These are phyloP conservation scores for Neopipo cinnamomea DNA, from an alignment of 2,113 vertebrate genomes.

Conservation along the genomic window DNA sequence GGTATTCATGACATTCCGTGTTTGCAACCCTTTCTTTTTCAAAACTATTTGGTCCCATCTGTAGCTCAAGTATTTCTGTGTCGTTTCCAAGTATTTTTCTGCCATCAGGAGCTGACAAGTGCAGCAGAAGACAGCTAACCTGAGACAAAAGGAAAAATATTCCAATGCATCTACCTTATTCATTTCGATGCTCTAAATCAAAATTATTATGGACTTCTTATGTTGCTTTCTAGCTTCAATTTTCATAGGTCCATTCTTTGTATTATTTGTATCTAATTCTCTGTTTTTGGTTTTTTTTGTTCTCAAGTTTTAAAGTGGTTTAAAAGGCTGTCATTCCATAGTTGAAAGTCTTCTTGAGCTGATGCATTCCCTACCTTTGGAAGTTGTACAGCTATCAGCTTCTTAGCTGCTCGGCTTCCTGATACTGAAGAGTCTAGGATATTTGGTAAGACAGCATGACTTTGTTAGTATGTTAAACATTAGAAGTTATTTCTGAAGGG, in stretches of 20 bases:
- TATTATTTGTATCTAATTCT: neutral
- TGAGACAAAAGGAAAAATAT: neutral
- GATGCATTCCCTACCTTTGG: neutral
- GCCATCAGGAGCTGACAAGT: neutral
- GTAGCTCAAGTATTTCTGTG: neutral
- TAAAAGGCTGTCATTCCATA: neutral
- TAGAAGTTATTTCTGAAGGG: neutral
- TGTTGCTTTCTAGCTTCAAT: neutral
- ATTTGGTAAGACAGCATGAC: neutral
- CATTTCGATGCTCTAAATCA: neutral
- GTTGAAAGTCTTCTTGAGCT: neutral
- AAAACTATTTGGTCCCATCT: accelerated
- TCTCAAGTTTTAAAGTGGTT: neutral
- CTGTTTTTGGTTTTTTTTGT: neutral
- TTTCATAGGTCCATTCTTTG: neutral
- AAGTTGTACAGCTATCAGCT: neutral
- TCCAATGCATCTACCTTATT: neutral
- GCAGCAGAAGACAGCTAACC: accelerated
- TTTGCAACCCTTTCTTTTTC: neutral
- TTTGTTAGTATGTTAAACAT: neutral
- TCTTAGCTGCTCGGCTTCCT: conserved; percentile 2
- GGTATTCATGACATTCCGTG: accelerated
- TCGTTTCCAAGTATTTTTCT: neutral
- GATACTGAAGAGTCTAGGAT: conserved; percentile 24
- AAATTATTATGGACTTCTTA: neutral